Evolutionary conservation across 2,888 invertebrate species (phyloP).

Genomic region (Drosophila ustulata): DNA sequence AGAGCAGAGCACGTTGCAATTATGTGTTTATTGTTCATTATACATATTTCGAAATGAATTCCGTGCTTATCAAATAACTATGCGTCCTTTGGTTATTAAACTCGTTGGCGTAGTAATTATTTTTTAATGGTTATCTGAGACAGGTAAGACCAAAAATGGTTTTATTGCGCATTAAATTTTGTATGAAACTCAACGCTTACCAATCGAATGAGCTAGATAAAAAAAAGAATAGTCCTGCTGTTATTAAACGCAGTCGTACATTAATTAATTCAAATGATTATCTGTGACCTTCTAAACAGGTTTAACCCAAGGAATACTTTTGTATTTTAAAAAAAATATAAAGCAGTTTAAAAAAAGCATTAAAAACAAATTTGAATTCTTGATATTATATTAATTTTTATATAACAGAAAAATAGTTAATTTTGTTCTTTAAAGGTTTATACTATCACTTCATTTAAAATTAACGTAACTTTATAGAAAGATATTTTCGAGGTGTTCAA

Average conservation of each 20-base stretch:
- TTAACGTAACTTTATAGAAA: too few species aligned
- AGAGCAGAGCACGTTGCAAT: background rate
- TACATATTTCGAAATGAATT: background rate
- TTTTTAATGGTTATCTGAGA: background rate
- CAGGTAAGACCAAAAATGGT: background rate
- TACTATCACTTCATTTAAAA: too few species aligned
- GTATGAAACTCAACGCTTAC: background rate
- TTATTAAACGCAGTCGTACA: background rate
- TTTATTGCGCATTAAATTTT: too few species aligned
- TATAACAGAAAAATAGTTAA: too few species aligned
- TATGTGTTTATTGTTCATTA: background rate
- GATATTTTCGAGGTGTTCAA: too few species aligned
- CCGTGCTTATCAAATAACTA: background rate
- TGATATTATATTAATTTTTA: too few species aligned
- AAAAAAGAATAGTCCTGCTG: background rate
- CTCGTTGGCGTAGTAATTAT: background rate
- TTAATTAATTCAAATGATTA: background rate
- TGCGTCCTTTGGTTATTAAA: background rate
- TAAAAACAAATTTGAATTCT: too few species aligned
- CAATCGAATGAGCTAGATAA: background rate
- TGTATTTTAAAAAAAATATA: too few species aligned
- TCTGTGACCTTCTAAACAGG: too few species aligned
- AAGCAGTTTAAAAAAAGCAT: too few species aligned
- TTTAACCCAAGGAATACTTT: too few species aligned
- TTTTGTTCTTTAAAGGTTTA: too few species aligned